Evolutionary conservation across 1,140 invertebrate genomes (phyloP).

Genomic region (Rhopalosiphum maidis): DNA sequence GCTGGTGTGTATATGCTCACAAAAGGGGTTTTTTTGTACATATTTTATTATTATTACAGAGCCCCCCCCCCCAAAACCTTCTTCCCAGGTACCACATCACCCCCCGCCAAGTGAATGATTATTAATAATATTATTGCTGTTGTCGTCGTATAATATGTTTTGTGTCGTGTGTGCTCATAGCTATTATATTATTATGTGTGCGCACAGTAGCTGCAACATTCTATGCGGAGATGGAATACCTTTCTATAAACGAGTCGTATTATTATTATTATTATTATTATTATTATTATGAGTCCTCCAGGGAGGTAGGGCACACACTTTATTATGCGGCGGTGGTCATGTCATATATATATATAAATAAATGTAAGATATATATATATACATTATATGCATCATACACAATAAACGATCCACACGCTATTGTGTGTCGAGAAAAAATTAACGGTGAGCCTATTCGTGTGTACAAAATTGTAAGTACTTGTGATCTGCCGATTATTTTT

Average conservation of each 20-base stretch:
- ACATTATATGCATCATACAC: not conserved
- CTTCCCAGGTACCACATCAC: not conserved
- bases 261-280: not conserved
- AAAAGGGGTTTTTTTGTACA: constrained; percentile 27
- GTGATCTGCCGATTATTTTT: not conserved
- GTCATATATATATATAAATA: not conserved
- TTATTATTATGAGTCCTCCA: not conserved
- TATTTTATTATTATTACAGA: not conserved
- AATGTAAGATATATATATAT: not conserved
- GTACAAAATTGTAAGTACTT: not conserved
- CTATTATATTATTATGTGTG: not conserved
- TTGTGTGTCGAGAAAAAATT: not conserved
- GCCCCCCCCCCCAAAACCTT: not conserved
- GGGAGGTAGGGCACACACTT: not conserved
- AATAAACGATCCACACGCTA: not conserved
- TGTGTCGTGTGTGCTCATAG: not conserved
- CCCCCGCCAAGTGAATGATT: not conserved
- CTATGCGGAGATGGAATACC: not conserved
- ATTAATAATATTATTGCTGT: not conserved
- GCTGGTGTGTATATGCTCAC: not conserved
- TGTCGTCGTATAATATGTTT: not conserved
- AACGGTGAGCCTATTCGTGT: not conserved
- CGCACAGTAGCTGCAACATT: not conserved
- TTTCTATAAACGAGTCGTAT: not conserved
- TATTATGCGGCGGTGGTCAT: not conserved